phyloP scores from a whole-genome alignment of 2,888 invertebrate species.

The Tenthredo mesomela region DNA sequence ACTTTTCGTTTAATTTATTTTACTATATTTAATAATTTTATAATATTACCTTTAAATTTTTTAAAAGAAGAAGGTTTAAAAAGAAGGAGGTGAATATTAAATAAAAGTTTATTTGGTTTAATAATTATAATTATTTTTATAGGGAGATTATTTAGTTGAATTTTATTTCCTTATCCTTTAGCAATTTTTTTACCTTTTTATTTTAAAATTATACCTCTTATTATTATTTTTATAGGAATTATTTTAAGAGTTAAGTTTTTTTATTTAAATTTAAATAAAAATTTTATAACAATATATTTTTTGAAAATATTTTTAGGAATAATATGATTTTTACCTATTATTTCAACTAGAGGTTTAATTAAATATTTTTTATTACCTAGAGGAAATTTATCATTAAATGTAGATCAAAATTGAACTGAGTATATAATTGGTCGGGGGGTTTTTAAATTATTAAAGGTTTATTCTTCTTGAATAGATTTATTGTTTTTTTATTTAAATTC shows the following conservation, averaged over 20 bases:
- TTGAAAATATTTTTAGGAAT: constrained; percentile 70
- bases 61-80: constrained; percentile 74
- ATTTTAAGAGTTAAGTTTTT: constrained; percentile 78
- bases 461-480: constrained; percentile 72
- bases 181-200: constrained; percentile 80
- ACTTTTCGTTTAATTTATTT: constrained; percentile 81
- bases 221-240: constrained; percentile 78
- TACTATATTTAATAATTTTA: constrained; percentile 79
- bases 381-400: constrained; percentile 70
- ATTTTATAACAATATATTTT: constrained; percentile 75
- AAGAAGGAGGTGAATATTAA: constrained; percentile 78
- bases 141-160: constrained; percentile 80
- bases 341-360: constrained; percentile 78
- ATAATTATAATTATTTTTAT: constrained; percentile 80
- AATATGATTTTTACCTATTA: constrained; percentile 81
- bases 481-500: constrained; percentile 61
- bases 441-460: constrained; percentile 71
- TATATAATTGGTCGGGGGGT: constrained; percentile 76
- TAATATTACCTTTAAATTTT: constrained; percentile 79
- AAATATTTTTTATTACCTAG: constrained; percentile 78
- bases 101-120: constrained; percentile 77
- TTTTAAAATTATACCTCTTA: constrained; percentile 80
- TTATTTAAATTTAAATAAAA: constrained; percentile 74
- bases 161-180: constrained; percentile 80
- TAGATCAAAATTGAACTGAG: constrained; percentile 80